Percentiles rank a stretch among this genome's conserved stretches.
phyloP scores from a whole-genome alignment of 2,113 vertebrate species.

The Condylura cristata region DNA sequence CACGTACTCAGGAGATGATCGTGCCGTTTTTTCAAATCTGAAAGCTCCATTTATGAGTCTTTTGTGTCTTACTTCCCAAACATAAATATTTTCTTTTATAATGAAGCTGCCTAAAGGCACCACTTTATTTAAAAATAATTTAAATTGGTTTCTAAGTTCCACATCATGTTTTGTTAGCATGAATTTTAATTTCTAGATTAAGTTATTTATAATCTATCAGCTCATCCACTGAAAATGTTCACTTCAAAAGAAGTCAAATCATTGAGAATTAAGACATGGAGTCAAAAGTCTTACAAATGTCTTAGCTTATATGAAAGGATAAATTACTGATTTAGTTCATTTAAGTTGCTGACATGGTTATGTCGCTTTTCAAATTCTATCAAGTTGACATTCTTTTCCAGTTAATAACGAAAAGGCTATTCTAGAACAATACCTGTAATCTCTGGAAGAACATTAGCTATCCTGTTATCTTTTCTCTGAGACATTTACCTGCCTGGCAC shows the following conservation, averaged over 20 bases:
- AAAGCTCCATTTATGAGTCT: neutral
- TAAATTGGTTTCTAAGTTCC: conserved; percentile 5
- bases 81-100: neutral
- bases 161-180: neutral
- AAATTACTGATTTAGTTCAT: neutral
- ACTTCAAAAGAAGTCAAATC: conserved; percentile 30
- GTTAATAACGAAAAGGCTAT: neutral
- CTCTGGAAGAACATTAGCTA: neutral
- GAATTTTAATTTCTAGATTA: conserved; percentile 46
- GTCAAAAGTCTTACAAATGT: conserved; percentile 9
- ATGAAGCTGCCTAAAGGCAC: neutral
- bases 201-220: conserved; percentile 16
- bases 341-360: neutral
- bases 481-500: neutral
- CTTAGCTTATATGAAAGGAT: neutral
- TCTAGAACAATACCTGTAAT: neutral
- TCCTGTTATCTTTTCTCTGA: conserved; percentile 7
- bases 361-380: neutral
- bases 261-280: conserved; percentile 22
- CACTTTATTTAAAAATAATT: conserved; percentile 24
- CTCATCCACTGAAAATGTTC: conserved; percentile 18
- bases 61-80: conserved; percentile 1
- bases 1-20: neutral
- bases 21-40: neutral
- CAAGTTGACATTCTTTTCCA: neutral